Conservation (phyloP, 2,888 invertebrate genomes). For the Caradrina kadenii region DNA sequence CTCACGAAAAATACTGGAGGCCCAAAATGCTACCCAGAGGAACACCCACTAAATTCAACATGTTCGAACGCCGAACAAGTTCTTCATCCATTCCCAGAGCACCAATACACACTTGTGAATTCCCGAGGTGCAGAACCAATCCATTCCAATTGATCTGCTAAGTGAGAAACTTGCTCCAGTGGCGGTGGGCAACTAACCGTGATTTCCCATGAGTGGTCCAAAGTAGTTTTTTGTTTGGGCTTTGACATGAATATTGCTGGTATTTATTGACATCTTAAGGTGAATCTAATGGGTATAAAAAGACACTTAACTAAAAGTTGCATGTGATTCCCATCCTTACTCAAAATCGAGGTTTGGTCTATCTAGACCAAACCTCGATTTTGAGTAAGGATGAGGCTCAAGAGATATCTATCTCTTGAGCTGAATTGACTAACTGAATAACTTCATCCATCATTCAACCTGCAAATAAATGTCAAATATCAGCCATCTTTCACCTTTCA, state of each 20-base stretch:
- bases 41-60: constrained; percentile 40
- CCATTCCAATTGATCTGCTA: constrained; percentile 64
- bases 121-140: constrained; percentile 51
- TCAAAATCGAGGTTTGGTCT: neutral
- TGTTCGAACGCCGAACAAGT: constrained; percentile 20
- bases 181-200: constrained; percentile 34
- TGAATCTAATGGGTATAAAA: too few species aligned
- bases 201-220: constrained; percentile 58
- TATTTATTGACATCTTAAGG: neutral
- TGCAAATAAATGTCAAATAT: constrained; percentile 29
- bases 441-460: constrained; percentile 25
- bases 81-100: constrained; percentile 29
- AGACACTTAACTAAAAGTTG: too few species aligned
- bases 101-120: constrained; percentile 53
- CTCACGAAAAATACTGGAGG: neutral
- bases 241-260: constrained; percentile 27
- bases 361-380: too few species aligned
- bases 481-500: neutral
- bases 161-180: constrained; percentile 56
- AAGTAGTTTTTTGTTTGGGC: constrained; percentile 36
- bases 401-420: too few species aligned
- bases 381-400: too few species aligned
- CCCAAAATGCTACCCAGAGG: constrained; percentile 19
- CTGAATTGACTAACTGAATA: neutral
- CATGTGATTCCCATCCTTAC: too few species aligned